Percentiles rank a stretch among this genome's conserved stretches.
phyloP scores from a whole-genome alignment of 2,797 vertebrate species.

The Cichlasoma orientale region DNA sequence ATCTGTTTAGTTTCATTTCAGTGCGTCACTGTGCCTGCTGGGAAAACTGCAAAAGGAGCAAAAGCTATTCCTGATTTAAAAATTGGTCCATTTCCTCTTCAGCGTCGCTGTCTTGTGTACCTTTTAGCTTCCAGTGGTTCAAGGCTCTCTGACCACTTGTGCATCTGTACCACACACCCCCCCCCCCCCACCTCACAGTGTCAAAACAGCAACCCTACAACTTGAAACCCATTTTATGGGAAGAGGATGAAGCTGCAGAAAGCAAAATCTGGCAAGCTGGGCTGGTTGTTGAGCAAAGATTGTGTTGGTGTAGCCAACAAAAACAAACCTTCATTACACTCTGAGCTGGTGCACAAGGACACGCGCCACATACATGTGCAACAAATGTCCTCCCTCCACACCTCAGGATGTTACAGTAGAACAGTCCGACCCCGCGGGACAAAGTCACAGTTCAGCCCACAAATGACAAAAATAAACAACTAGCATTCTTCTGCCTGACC shows the following conservation, averaged over 20 bases:
- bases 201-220: neutral
- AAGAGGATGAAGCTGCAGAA: neutral
- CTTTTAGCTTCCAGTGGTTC: neutral
- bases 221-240: neutral
- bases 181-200: too few species aligned
- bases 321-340: neutral
- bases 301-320: neutral
- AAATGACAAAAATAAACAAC: neutral
- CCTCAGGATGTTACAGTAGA: neutral
- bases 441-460: neutral
- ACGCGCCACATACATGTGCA: too few species aligned
- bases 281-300: neutral
- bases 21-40: neutral
- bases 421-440: neutral
- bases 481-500: neutral
- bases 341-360: neutral
- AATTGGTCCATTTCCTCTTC: neutral
- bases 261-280: neutral
- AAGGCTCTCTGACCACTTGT: neutral
- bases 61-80: neutral
- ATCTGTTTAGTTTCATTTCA: neutral
- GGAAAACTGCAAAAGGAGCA: neutral
- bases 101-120: neutral
- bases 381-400: neutral
- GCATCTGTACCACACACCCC: too few species aligned